These are phyloP conservation scores for Limanda limanda DNA, from an alignment of 2,113 vertebrate species.

Conservation along the genomic window DNA sequence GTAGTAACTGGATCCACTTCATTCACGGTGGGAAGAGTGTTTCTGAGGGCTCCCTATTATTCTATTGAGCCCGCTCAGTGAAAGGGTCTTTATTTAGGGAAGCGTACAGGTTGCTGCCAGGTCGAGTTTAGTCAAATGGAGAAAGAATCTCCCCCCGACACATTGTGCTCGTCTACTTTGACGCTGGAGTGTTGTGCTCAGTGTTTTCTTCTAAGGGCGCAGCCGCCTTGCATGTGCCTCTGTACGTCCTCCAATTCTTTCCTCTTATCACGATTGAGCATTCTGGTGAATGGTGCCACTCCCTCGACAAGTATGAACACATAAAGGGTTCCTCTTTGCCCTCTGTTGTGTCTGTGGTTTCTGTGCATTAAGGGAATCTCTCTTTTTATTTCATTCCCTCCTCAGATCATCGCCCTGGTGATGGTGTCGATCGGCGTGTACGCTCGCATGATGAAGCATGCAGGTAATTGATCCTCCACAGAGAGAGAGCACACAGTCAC, in stretches of 20 bases:
- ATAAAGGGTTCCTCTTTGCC: conserved; percentile 1
- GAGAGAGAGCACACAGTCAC: background rate
- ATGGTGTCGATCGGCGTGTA: conserved; percentile 90
- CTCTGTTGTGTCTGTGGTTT: background rate
- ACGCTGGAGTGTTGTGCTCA: background rate
- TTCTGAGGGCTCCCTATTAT: conserved; percentile 52
- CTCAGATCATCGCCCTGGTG: conserved; percentile 87
- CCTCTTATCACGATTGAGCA: background rate
- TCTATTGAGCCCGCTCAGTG: conserved; percentile 34
- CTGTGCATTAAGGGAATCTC: background rate
- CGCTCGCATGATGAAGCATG: conserved; percentile 89
- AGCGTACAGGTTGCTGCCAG: conserved; percentile 21
- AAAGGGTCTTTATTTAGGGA: conserved; percentile 54
- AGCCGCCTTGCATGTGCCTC: conserved; percentile 11
- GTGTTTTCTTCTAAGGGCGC: too few species aligned
- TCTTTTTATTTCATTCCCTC: background rate
- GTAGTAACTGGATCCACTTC: conserved; percentile 58
- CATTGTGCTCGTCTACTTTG: background rate
- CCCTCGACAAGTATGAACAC: conserved; percentile 56
- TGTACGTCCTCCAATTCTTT: background rate
- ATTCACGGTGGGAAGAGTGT: conserved; percentile 41
- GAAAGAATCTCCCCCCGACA: background rate
- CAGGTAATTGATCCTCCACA: conserved; percentile 79
- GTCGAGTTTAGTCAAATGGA: conserved; percentile 29
- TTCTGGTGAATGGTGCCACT: conserved; percentile 33